Percentiles rank a stretch among this genome's conserved stretches.
phyloP scores from a whole-genome alignment of 2,113 vertebrate genomes.

The Hylia prasina region DNA sequence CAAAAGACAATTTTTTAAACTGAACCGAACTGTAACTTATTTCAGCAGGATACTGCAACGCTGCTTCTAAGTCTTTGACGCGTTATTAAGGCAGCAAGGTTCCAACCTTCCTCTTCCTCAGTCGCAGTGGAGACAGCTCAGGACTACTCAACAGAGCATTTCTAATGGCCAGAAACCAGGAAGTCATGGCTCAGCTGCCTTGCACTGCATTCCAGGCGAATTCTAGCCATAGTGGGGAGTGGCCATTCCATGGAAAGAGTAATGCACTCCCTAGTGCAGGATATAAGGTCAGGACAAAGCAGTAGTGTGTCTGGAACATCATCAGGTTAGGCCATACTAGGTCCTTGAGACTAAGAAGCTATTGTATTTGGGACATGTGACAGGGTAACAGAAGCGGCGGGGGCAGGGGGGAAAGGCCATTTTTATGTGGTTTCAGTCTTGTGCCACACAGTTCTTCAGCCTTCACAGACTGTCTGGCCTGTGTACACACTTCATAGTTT shows the following conservation, averaged over 20 bases:
- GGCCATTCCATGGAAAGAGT: neutral
- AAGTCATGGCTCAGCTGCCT: neutral
- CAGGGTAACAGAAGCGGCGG: neutral
- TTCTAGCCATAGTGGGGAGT: neutral
- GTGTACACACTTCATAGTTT: neutral
- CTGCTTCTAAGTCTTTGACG: neutral
- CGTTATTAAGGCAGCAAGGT: neutral
- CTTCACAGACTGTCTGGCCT: neutral
- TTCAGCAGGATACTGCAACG: neutral
- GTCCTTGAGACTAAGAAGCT: neutral
- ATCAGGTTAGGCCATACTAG: neutral
- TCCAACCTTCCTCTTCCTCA: neutral
- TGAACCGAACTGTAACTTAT: neutral
- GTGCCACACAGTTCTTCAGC: neutral
- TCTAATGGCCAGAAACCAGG: neutral
- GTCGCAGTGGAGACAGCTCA: neutral
- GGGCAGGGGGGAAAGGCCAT: neutral
- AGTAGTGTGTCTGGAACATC: neutral
- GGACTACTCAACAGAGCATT: neutral
- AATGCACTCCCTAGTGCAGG: neutral
- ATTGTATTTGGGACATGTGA: neutral
- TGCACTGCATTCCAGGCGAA: neutral
- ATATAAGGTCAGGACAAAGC: neutral
- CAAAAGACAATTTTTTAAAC: neutral
- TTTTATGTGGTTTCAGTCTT: neutral